Base-by-base conservation (phyloP, 2,888 invertebrate genomes). In the Drosophila picticornis region DNA sequence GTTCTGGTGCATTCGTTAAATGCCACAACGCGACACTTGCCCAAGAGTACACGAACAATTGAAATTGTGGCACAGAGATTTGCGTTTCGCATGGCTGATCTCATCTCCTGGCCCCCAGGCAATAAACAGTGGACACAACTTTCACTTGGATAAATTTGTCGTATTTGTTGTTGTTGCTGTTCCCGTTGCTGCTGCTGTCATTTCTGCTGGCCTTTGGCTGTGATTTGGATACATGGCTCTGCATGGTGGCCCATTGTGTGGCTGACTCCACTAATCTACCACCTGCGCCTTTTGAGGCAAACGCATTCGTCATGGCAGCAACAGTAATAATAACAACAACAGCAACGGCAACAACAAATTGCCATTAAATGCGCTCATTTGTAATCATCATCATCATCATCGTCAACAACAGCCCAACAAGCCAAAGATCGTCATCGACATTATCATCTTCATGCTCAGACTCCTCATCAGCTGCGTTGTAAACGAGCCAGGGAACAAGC, bases 101-200 rank as follows among this genome's bases (percentile, higher is more conserved):
- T 59, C 74, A 73, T 66, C 73, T 55, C 46, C 56, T 48, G n/a
- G 29, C 32, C 52, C 31, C n/a, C 19, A 29, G 55, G 36, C 65
- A 75, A 56, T 13, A n/a, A 68, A 57, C 52, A 58, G 38, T 77
- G 77, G 75, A 66, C 77, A 72, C 67, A 88, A 84, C 84, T 84
- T 84, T 84, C 84, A 84, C 84, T 86, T 48, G 80, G 51, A 72
- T 78, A 61, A 82, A 82, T 73, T 79, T 79, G 80, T 87, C 66
- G 77, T 25, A 16, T 57, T 62, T 50, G 38, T 10, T 50, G 48
- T 10, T 57, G 56, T 34, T 50, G 56, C 11, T 50, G 62, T 16
- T 61, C 36, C 19, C 40, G 62, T 19, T 50, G 71, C 32, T 40
- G 57, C 31, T 25, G 53, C 43, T 63, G 50, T 50, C n/a, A 3